Evolutionary conservation across 2,888 invertebrate genomes (phyloP).

Genomic region (Himalopsyche japonica): DNA sequence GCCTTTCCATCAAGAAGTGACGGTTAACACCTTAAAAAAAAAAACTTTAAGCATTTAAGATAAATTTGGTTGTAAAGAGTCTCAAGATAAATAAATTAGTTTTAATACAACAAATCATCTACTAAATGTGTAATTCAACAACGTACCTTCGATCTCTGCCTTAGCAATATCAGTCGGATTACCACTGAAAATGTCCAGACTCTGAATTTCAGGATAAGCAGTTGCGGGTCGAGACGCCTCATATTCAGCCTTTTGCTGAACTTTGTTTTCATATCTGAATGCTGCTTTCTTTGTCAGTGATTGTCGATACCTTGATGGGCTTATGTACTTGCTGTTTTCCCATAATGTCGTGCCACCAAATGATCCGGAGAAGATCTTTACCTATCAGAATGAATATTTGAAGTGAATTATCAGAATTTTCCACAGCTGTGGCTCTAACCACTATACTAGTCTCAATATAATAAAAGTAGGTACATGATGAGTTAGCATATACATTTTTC

Average conservation of each 20-base stretch:
- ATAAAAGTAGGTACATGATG: no score
- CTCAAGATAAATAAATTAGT: no score
- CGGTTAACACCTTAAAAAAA: no score
- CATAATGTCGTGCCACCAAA: slow-evolving; percentile 91
- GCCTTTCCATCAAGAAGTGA: no score
- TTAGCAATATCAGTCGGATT: slow-evolving; percentile 66
- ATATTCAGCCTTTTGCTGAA: slow-evolving; percentile 78
- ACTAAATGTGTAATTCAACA: not conserved
- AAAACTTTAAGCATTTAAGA: no score
- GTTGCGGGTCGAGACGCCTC: slow-evolving; percentile 73
- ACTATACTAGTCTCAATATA: no score
- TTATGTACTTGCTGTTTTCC: slow-evolving; percentile 90
- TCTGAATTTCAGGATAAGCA: slow-evolving; percentile 72
- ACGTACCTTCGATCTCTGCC: slow-evolving; percentile 54
- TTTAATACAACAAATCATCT: no score
- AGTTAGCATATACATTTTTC: no score
- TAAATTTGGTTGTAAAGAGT: no score
- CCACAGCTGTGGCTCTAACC: no score
- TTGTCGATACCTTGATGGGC: slow-evolving; percentile 84
- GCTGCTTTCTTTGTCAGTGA: slow-evolving; percentile 69
- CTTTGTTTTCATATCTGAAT: slow-evolving; percentile 75
- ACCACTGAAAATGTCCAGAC: slow-evolving; percentile 74
- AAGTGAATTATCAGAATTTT: not conserved
- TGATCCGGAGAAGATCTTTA: slow-evolving; percentile 93
- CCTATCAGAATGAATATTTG: slow-evolving; percentile 51